Conservation (phyloP, 2,797 vertebrate genomes). For the Ctenopoma kingsleyae region DNA sequence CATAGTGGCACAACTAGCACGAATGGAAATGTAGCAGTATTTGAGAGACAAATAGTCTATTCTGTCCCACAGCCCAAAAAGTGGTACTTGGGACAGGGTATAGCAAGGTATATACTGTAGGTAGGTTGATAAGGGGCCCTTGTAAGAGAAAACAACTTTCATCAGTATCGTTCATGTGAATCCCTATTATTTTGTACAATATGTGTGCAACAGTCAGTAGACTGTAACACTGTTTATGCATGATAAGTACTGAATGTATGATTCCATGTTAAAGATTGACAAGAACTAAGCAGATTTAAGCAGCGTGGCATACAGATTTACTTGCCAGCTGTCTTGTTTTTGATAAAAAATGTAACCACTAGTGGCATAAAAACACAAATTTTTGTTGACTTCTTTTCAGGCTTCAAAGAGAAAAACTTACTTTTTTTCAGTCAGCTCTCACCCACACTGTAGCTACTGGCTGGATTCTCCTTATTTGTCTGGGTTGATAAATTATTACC, state of each 20-base stretch:
- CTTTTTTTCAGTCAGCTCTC: slow-evolving; percentile 26
- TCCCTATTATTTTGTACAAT: not conserved
- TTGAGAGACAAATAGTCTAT: too few relatives aligned
- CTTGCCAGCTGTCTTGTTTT: slow-evolving; percentile 26
- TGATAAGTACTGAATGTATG: not conserved
- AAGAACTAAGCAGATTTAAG: slow-evolving; percentile 1
- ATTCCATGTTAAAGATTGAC: slow-evolving; percentile 22
- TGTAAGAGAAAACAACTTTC: not conserved
- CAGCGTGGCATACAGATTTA: slow-evolving; percentile 8
- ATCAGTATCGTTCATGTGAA: not conserved
- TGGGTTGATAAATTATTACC: slow-evolving; percentile 62
- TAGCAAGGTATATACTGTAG: not conserved
- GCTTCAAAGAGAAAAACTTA: slow-evolving; percentile 31
- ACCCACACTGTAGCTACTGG: slow-evolving; percentile 19
- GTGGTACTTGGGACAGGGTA: too few relatives aligned
- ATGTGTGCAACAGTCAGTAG: not conserved
- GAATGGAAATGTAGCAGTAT: too few relatives aligned
- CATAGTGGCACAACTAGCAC: too few relatives aligned
- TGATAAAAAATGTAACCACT: slow-evolving; percentile 18
- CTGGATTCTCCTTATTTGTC: slow-evolving; percentile 43
- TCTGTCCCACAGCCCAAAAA: too few relatives aligned
- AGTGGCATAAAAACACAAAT: slow-evolving; percentile 12
- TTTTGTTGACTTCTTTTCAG: slow-evolving; percentile 12
- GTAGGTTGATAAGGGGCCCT: not conserved
- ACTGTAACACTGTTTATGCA: slow-evolving; percentile 1